Conservation (phyloP, 2,888 invertebrate genomes). For the Acrobeloides nanus region DNA sequence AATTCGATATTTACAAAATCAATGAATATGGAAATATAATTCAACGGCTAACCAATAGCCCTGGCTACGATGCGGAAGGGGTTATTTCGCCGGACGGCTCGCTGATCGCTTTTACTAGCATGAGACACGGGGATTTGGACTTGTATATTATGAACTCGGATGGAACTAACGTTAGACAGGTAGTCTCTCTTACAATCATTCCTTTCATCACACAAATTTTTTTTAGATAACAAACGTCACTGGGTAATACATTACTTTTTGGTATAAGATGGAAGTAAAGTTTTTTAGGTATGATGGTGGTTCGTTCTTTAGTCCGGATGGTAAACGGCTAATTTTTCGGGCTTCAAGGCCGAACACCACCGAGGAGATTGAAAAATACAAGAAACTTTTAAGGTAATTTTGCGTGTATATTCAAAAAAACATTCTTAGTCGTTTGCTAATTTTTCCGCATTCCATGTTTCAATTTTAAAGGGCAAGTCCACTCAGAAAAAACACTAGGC, state of each 20-base stretch:
- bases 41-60: slow-evolving; percentile 32
- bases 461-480: no score
- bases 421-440: no score
- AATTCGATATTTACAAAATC: slow-evolving; percentile 47
- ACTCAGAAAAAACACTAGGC: no score
- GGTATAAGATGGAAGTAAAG: no score
- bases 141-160: slow-evolving; percentile 41
- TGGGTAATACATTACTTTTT: no score
- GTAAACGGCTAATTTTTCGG: slow-evolving; percentile 40
- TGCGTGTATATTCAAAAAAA: no score
- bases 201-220: background rate
- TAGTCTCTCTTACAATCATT: slow-evolving; percentile 5
- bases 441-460: no score
- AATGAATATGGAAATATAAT: slow-evolving; percentile 43
- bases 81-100: slow-evolving; percentile 34
- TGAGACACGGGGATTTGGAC: slow-evolving; percentile 40
- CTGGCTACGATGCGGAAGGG: slow-evolving; percentile 47
- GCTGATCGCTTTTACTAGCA: slow-evolving; percentile 42
- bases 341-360: slow-evolving; percentile 41
- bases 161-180: slow-evolving; percentile 33
- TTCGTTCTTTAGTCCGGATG: slow-evolving; percentile 48
- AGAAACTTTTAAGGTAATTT: slow-evolving; percentile 21
- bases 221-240: slow-evolving; percentile 31
- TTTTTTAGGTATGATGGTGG: slow-evolving; percentile 52
- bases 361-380: slow-evolving; percentile 36